phyloP scores from a whole-genome alignment of 92 coral and sea anemone species.

The Zoanthus gigantus region DNA sequence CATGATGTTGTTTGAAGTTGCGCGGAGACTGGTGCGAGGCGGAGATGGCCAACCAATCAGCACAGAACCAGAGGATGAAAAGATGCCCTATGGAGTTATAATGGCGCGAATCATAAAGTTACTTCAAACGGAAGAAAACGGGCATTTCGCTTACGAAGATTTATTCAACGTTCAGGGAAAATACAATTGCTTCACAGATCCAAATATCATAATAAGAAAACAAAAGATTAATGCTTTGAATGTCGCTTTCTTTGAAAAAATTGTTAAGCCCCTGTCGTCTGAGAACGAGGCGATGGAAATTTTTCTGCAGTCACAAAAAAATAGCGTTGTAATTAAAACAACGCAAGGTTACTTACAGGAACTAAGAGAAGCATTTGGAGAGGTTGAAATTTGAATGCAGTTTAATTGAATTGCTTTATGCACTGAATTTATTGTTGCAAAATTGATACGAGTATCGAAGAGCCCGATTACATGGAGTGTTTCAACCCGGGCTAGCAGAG shows the following conservation, averaged over 20 bases:
- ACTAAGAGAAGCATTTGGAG: conserved; percentile 76
- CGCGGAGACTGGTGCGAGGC: conserved; percentile 90
- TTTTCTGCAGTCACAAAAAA: conserved; percentile 79
- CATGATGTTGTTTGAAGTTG: conserved; percentile 82
- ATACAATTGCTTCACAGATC: conserved; percentile 77
- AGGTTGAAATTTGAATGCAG: not conserved
- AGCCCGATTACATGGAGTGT: too few relatives aligned
- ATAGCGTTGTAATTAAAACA: conserved; percentile 77
- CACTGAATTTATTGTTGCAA: too few relatives aligned
- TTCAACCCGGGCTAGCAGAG: too few relatives aligned
- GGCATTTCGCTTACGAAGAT: conserved; percentile 75
- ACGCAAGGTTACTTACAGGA: conserved; percentile 77
- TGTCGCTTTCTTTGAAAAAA: conserved; percentile 72
- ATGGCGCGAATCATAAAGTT: conserved; percentile 73
- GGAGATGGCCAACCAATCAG: conserved; percentile 72
- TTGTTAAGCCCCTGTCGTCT: conserved; percentile 54
- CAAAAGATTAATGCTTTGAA: conserved; percentile 79
- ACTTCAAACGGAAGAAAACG: conserved; percentile 71
- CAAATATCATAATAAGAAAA: conserved; percentile 75
- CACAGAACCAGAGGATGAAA: conserved; percentile 82
- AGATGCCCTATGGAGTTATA: conserved; percentile 77
- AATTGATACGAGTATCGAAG: too few relatives aligned
- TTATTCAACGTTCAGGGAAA: conserved; percentile 75
- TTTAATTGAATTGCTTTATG: too few relatives aligned
- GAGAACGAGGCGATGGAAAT: conserved; percentile 69